phyloP scores from a whole-genome alignment of 2,113 vertebrate genomes.

The Indri indri region DNA sequence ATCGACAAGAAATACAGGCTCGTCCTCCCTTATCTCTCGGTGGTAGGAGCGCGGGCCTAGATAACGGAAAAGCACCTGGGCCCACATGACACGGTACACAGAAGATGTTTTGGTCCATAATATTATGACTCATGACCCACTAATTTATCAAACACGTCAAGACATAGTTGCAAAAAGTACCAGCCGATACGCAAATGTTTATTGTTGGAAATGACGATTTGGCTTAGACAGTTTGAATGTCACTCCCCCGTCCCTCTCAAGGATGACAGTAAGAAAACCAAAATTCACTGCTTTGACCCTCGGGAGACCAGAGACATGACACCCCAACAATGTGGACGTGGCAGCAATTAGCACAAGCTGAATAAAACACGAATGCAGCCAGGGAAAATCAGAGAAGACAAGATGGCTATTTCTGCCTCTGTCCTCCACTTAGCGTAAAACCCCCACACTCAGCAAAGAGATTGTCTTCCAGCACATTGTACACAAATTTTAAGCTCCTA shows the following conservation, averaged over 20 bases:
- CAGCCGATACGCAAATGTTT: neutral
- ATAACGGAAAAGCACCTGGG: neutral
- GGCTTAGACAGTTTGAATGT: neutral
- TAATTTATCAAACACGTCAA: neutral
- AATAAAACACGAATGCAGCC: neutral
- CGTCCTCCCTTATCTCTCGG: neutral
- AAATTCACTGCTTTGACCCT: neutral
- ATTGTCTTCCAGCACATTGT: neutral
- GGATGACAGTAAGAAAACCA: neutral
- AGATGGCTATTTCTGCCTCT: neutral
- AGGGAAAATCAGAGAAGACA: neutral
- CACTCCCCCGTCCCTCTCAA: neutral
- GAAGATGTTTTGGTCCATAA: neutral
- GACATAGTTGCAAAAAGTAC: neutral
- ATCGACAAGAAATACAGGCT: neutral
- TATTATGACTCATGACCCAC: neutral
- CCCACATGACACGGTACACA: neutral
- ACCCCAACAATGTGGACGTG: neutral
- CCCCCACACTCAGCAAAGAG: neutral
- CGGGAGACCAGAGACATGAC: neutral
- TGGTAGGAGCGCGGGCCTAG: neutral
- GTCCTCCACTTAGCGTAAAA: neutral
- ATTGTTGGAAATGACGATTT: conserved; percentile 45
- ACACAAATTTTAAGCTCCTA: neutral
- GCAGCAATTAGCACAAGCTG: neutral